Conservation (phyloP, 2,797 vertebrate species). For the Gobionotothen gibberifrons region DNA sequence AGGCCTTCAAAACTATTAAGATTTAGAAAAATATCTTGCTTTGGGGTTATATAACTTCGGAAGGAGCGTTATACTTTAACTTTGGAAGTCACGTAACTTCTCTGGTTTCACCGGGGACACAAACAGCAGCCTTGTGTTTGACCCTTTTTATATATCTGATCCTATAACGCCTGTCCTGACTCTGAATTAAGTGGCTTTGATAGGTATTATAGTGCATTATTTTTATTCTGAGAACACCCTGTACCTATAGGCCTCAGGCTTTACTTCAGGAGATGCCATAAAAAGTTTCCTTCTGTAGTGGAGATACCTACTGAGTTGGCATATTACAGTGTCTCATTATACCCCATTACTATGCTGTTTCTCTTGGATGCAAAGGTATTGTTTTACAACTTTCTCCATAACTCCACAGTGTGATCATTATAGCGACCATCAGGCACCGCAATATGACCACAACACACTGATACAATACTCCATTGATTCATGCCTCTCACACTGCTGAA, state of each 20-base stretch:
- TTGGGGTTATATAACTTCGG: too few relatives aligned
- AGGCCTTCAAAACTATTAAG: too few relatives aligned
- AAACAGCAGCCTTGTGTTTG: too few relatives aligned
- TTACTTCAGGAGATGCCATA: background rate
- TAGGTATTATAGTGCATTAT: too few relatives aligned
- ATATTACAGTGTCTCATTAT: constrained; percentile 12
- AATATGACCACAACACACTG: constrained; percentile 65
- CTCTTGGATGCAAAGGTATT: constrained; percentile 38
- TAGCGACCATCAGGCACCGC: constrained; percentile 58
- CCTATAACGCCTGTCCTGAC: too few relatives aligned
- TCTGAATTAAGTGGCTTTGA: too few relatives aligned
- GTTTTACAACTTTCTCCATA: constrained; percentile 39
- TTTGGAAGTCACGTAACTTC: too few relatives aligned
- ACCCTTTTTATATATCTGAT: too few relatives aligned
- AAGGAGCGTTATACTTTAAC: too few relatives aligned
- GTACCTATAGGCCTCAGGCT: background rate
- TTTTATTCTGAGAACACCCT: too few relatives aligned
- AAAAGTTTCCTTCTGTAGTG: constrained; percentile 1
- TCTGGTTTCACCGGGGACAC: too few relatives aligned
- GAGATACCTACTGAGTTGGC: background rate
- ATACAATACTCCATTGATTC: constrained; percentile 79
- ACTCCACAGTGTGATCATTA: constrained; percentile 29
- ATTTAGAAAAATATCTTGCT: too few relatives aligned
- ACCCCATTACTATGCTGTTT: constrained; percentile 10
- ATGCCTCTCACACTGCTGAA: constrained; percentile 72